A percentile compares a stretch with the other conserved stretches of the same genome.
phyloP scores from a whole-genome alignment of 2,888 invertebrate species.

The Synergus japonicus region DNA sequence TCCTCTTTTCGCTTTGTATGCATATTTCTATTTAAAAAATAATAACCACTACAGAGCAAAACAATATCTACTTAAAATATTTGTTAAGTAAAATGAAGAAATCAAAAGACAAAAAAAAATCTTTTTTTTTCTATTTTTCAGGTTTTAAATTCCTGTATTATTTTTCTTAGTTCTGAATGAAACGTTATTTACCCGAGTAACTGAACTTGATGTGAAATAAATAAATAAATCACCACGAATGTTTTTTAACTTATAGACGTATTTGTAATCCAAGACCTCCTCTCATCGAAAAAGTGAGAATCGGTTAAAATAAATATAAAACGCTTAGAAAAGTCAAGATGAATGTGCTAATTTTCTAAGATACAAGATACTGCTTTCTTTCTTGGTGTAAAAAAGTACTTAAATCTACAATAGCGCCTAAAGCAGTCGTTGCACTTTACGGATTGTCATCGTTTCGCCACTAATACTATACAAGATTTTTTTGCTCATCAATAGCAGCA shows the following conservation, averaged over 20 bases:
- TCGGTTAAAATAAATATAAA: conserved; percentile 61
- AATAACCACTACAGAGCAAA: too few species aligned
- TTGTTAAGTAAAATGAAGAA: too few species aligned
- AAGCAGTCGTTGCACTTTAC: conserved; percentile 45
- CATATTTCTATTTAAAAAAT: too few species aligned
- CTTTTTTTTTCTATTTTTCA: too few species aligned
- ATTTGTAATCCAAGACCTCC: neutral
- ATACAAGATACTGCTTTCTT: conserved; percentile 46
- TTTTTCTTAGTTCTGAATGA: too few species aligned
- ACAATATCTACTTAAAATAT: too few species aligned
- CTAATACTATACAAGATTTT: conserved; percentile 4
- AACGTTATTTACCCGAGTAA: neutral
- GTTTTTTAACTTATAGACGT: neutral
- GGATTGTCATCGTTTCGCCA: conserved; percentile 13
- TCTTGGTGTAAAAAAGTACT: conserved; percentile 55
- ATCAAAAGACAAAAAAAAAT: too few species aligned
- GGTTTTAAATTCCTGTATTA: too few species aligned
- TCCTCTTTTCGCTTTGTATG: too few species aligned
- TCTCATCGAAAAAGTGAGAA: conserved; percentile 44
- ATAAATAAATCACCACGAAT: neutral
- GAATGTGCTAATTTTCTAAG: conserved; percentile 51
- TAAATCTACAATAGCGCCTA: conserved; percentile 54
- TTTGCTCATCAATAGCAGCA: neutral
- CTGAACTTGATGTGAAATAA: neutral
- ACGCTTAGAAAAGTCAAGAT: conserved; percentile 45